Evolutionary conservation across 2,888 invertebrate genomes (phyloP).

Genomic region (Theodoxus fluviatilis): DNA sequence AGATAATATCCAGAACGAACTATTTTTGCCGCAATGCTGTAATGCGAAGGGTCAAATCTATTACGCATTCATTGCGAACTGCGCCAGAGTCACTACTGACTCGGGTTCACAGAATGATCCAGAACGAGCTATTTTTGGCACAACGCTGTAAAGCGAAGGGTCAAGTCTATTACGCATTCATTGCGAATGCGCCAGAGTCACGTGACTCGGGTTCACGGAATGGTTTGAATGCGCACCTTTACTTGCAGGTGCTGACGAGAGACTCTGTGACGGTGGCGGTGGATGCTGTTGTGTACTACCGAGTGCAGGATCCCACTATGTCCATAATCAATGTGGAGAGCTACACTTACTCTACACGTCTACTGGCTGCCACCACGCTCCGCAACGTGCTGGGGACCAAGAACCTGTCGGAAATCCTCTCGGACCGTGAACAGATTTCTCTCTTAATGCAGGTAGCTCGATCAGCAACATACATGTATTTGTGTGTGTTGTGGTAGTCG

Average conservation of each 20-base stretch:
- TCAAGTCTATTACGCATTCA: too few species aligned
- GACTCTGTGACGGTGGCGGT: conserved; percentile 63
- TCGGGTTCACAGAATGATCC: too few species aligned
- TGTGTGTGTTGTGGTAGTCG: background rate
- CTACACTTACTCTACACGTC: conserved; percentile 56
- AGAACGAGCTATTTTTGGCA: too few species aligned
- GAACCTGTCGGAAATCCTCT: conserved; percentile 57
- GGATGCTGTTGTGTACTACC: conserved; percentile 63
- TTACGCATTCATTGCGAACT: too few species aligned
- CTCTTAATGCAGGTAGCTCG: conserved; percentile 55
- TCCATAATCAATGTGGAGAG: conserved; percentile 63
- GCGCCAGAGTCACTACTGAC: too few species aligned
- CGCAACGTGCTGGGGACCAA: conserved; percentile 61
- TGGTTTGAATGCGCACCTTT: too few species aligned
- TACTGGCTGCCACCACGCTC: conserved; percentile 62
- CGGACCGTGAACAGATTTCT: conserved; percentile 60
- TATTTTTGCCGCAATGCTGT: too few species aligned
- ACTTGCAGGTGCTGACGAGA: conserved; percentile 55
- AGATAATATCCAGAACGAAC: too few species aligned
- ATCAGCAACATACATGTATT: background rate
- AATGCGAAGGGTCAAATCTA: too few species aligned
- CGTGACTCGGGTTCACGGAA: too few species aligned
- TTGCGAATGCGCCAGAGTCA: too few species aligned
- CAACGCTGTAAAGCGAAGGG: too few species aligned
- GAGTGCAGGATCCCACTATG: conserved; percentile 59